Base-by-base conservation (phyloP, 2,797 vertebrate genomes). In the Coendou prehensilis region DNA sequence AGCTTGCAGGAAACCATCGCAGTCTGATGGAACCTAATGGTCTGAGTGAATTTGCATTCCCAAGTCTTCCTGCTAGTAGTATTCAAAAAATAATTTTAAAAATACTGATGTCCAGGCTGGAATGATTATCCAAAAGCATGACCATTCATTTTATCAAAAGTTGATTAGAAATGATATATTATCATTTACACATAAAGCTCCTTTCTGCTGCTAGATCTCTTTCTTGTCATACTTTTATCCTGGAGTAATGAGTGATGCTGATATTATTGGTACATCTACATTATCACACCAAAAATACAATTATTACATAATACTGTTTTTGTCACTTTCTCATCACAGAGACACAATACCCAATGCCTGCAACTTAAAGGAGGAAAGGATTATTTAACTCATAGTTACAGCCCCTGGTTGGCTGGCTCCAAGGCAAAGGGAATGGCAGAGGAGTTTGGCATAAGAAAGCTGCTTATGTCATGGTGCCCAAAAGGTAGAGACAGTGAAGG, bases 21-120 rank as follows among this genome's bases (percentile, higher is more conserved):
- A 78, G 7, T 56, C 81, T 97, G 92, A 96, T 94, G 94, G 8
- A 33, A 92, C 96, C 92, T 97, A 95, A 63, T 84, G 67, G 61
- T 57, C 57, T 93, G 3, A 95, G n/a, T 93, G 45, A 97, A 94
- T 93, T 96, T 94, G 95, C 14, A 7, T 41, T 89, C 30, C 11
- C 82, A 87, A 93, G 17, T 95, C 33, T 95, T 97, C 67, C 80
- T 92, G 26, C 14, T 96, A 13, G 5, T 82, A 80, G 26, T 47
- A 2, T 93, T 95, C 79, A 75, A 75, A 75, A 89, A 97, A 91
- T 18, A 91, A 17, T 20, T 97, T 57, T 59, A 1, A 64, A 96
- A 96, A 33, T 82, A 80, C 11, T 69, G 92, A 80, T 94, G 89
- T 11, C 1, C 1, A 91, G 9, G 26, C 9, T 57, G 26, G 45